Evolutionary conservation across 2,888 invertebrate genomes (phyloP).

Genomic region (Drosophila setosimentum): DNA sequence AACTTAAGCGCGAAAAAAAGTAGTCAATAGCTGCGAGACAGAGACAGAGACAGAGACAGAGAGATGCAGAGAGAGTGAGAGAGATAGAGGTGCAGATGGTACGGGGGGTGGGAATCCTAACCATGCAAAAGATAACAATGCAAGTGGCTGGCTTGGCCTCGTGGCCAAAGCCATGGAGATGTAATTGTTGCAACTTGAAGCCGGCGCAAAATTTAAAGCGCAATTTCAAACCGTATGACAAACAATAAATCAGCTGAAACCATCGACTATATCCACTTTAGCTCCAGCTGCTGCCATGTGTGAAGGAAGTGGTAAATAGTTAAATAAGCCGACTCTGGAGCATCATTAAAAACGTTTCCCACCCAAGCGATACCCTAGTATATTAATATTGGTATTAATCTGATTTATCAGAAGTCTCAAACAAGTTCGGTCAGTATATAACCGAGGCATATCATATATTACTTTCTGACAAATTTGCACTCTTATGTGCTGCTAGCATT

Average conservation of each 20-base stretch:
- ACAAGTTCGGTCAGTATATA: not conserved
- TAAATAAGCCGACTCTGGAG: constrained; percentile 64
- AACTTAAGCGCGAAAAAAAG: constrained; percentile 79
- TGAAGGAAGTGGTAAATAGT: constrained; percentile 78
- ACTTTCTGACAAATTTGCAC: not conserved
- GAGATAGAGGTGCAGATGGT: not conserved
- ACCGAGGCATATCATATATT: not conserved
- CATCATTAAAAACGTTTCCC: constrained; percentile 13
- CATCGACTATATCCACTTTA: constrained; percentile 64
- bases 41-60: constrained; percentile 1
- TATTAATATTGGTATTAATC: not conserved
- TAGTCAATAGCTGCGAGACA: constrained; percentile 65
- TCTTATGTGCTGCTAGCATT: not conserved
- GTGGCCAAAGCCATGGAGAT: constrained; percentile 64
- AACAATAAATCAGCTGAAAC: constrained; percentile 79
- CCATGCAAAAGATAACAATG: constrained; percentile 81
- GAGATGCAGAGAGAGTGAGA: not conserved
- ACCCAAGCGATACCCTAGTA: constrained; percentile 36
- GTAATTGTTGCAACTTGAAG: constrained; percentile 75
- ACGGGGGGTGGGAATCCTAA: constrained; percentile 37
- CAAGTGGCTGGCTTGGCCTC: constrained; percentile 59
- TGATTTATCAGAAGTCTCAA: not conserved
- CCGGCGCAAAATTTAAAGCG: constrained; percentile 78
- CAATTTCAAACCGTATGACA: constrained; percentile 79
- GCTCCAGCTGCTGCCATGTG: constrained; percentile 52